Percentiles rank a stretch among this genome's conserved stretches.
phyloP scores from a whole-genome alignment of 2,113 vertebrate species.

The Oryzias celebensis region DNA sequence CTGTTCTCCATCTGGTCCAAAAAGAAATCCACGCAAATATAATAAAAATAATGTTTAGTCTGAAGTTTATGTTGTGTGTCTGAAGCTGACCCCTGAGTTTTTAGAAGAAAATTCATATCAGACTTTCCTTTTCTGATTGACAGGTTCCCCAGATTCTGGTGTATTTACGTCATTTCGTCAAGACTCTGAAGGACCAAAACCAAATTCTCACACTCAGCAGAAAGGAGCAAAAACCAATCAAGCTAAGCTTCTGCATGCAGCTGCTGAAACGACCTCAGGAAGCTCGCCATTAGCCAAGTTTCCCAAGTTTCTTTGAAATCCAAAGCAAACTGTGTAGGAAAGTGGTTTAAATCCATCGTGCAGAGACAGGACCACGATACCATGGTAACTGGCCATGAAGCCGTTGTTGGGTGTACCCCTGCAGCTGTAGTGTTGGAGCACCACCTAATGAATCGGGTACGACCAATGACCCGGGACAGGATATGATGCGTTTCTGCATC shows the following conservation, averaged over 20 bases:
- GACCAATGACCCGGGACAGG: constrained; percentile 70
- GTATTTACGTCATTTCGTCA: constrained; percentile 74
- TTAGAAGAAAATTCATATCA: constrained; percentile 35
- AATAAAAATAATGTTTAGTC: no score
- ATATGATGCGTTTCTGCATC: constrained; percentile 74
- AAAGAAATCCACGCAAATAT: no score
- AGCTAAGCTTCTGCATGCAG: constrained; percentile 55
- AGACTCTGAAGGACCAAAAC: constrained; percentile 16
- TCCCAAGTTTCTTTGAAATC: constrained; percentile 58
- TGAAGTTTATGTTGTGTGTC: no score
- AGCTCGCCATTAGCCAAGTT: constrained; percentile 53
- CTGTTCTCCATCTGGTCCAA: no score
- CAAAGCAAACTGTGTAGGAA: constrained; percentile 38
- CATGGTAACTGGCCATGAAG: constrained; percentile 41
- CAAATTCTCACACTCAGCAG: no score
- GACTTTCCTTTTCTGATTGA: constrained; percentile 43
- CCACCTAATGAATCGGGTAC: constrained; percentile 62
- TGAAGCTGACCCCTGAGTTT: neutral
- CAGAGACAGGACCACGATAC: no score
- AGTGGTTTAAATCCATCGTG: no score
- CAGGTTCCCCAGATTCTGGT: constrained; percentile 63
- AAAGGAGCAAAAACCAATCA: constrained; percentile 10
- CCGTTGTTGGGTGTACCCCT: constrained; percentile 45
- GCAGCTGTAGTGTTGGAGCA: constrained; percentile 52
- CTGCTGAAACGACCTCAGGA: constrained; percentile 68